Conservation (phyloP, 2,888 invertebrate genomes). For the Agriopis leucophaearia region DNA sequence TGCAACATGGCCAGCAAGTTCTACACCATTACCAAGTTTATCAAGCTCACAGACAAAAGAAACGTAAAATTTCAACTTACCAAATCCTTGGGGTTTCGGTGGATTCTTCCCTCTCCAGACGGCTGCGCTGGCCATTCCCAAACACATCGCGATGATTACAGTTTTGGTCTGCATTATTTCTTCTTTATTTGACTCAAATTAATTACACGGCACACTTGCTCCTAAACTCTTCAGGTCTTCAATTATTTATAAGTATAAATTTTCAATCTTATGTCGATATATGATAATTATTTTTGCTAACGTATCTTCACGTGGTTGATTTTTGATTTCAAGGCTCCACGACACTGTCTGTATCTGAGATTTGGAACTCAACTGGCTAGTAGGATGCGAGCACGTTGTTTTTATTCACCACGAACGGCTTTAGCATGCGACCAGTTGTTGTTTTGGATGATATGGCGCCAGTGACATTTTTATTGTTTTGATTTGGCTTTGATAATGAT, state of each 20-base stretch:
- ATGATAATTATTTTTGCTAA: not conserved
- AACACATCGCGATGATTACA: slow-evolving; percentile 60
- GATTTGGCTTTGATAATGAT: not conserved
- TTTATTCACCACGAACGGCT: slow-evolving; percentile 65
- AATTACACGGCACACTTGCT: slow-evolving; percentile 25
- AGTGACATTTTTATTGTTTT: slow-evolving; percentile 10
- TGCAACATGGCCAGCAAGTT: not conserved
- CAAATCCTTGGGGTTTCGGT: slow-evolving; percentile 64
- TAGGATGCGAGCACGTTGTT: slow-evolving; percentile 58
- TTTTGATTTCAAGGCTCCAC: slow-evolving; percentile 9
- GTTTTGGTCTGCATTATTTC: slow-evolving; percentile 69
- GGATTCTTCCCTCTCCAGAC: slow-evolving; percentile 61
- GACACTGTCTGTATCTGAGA: slow-evolving; percentile 36
- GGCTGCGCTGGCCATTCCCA: slow-evolving; percentile 66
- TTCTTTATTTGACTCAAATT: slow-evolving; percentile 9
- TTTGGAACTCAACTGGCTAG: slow-evolving; percentile 63
- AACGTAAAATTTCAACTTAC: slow-evolving; percentile 56
- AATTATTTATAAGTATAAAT: not conserved
- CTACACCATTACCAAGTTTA: not conserved
- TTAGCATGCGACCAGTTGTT: slow-evolving; percentile 12
- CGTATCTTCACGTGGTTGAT: slow-evolving; percentile 18
- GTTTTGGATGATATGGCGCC: slow-evolving; percentile 13
- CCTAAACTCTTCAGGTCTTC: slow-evolving; percentile 14
- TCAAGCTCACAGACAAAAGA: not conserved
- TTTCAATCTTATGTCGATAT: slow-evolving; percentile 5